Evolutionary conservation across 2,888 invertebrate species (phyloP), one percentile per base, ranked within the genome.

Genomic region (Drosophila sordidula): DNA sequence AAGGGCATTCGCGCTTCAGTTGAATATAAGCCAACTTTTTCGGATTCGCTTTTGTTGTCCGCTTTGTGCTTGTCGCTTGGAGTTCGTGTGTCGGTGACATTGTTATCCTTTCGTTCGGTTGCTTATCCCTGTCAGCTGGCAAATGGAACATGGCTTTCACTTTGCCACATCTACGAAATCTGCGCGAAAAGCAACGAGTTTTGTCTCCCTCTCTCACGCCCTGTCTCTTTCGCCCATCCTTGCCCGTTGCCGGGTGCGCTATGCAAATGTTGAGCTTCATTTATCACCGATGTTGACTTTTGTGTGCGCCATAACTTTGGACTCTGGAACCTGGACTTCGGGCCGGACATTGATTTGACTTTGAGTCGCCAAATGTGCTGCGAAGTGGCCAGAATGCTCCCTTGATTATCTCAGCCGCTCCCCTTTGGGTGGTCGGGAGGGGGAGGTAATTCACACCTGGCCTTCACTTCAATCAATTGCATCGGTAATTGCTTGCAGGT

Each of bases 101-200:
- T 87, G 86, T 85, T 85, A 85, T 85, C 89, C 86, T 81, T 86
- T 87, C 85, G 75, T 78, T 76, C 49, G 73, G 70, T 76, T 74
- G 74, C 85, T 85, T 87, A 82, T 80, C 57, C 71, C 57, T 75
- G 82, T 81, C 76, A 67, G 65, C 65, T 70, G 61, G 61, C 69
- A 84, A 81, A 85, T 77, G 77, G 67, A 69, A 78, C 77, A 75
- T 72, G 72, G 68, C 72, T 65, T 57, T 51, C 29, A 50, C 45
- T 45, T 52, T 54, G 49, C 61, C 68, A 42, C 67, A 34, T 58
- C 50, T 50, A 59, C 25, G 42, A 75, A 63, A 63, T 73, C 55
- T 49, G 63, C 66, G 66, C 59, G 41, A 55, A 62, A 67, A 59
- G 65, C 46, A 46, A 34, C 49, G 66, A 64, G 64, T 62, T 51